Evolutionary conservation across 2,888 invertebrate species (phyloP).

Genomic region (Polietes domitor): DNA sequence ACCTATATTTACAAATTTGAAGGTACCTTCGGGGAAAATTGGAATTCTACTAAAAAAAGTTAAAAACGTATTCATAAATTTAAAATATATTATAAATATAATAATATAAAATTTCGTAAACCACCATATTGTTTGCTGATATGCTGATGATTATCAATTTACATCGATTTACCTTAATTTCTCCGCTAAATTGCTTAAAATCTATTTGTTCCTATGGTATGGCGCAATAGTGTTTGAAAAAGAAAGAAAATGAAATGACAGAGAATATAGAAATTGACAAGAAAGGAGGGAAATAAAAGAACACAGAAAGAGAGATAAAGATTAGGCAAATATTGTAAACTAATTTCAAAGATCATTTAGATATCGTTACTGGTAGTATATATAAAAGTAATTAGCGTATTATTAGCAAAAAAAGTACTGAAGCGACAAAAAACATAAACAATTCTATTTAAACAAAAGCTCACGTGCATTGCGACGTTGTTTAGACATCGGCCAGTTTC

Average conservation of each 20-base stretch:
- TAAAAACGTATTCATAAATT: too few species aligned
- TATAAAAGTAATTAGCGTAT: constrained; percentile 44
- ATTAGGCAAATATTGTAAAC: background rate
- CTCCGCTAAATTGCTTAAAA: constrained; percentile 53
- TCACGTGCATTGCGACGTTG: constrained; percentile 23
- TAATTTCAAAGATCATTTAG: constrained; percentile 17
- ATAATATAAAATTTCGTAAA: too few species aligned
- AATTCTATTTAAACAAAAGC: constrained; percentile 28
- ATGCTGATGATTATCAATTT: constrained; percentile 21
- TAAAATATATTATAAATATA: too few species aligned
- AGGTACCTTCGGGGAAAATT: too few species aligned
- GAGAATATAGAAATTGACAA: background rate
- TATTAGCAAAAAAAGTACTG: constrained; percentile 31
- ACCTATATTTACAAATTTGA: too few species aligned
- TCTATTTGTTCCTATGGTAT: constrained; percentile 48
- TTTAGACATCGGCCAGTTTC: background rate
- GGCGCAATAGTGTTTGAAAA: constrained; percentile 22
- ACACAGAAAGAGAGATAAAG: background rate
- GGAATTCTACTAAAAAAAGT: too few species aligned
- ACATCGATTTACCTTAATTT: constrained; percentile 50
- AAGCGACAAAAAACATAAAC: constrained; percentile 12
- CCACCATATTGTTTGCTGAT: too few species aligned
- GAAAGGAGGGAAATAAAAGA: constrained; percentile 5
- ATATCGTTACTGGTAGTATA: background rate
- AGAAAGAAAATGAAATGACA: constrained; percentile 22